Conservation (phyloP, 2,888 invertebrate species). For the Leistus spinibarbis region DNA sequence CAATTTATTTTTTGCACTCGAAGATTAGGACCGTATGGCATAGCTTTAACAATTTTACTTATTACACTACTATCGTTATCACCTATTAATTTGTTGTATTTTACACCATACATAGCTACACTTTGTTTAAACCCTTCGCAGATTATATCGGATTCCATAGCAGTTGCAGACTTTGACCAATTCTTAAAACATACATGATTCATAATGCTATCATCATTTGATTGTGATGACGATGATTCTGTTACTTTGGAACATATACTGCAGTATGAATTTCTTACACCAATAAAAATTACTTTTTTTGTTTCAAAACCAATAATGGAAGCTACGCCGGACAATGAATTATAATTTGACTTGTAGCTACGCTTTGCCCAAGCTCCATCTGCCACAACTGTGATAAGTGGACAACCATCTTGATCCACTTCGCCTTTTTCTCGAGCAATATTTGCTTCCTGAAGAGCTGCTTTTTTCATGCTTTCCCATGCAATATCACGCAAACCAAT, state of each 20-base stretch:
- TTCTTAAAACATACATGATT: constrained; percentile 23
- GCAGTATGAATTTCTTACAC: constrained; percentile 25
- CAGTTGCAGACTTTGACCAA: constrained; percentile 18
- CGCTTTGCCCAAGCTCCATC: constrained; percentile 5
- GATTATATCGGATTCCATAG: constrained; percentile 29
- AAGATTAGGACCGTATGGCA: neutral
- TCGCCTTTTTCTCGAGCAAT: no score
- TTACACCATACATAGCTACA: neutral
- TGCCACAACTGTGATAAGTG: neutral
- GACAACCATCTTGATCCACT: neutral
- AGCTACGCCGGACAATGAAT: neutral
- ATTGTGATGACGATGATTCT: no score
- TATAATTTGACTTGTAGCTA: constrained; percentile 4
- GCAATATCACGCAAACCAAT: no score
- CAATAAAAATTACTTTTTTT: constrained; percentile 22
- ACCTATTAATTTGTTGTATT: neutral
- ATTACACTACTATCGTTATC: neutral
- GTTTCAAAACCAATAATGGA: no score
- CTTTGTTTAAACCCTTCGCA: constrained; percentile 28
- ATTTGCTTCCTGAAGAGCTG: no score
- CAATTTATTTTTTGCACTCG: neutral
- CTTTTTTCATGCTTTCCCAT: no score
- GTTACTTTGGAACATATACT: constrained; percentile 3
- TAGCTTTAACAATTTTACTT: neutral
- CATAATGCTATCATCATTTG: neutral